phyloP scores from a whole-genome alignment of 53 echinoderm and acorn worm species.

The Zoroaster sp. region DNA sequence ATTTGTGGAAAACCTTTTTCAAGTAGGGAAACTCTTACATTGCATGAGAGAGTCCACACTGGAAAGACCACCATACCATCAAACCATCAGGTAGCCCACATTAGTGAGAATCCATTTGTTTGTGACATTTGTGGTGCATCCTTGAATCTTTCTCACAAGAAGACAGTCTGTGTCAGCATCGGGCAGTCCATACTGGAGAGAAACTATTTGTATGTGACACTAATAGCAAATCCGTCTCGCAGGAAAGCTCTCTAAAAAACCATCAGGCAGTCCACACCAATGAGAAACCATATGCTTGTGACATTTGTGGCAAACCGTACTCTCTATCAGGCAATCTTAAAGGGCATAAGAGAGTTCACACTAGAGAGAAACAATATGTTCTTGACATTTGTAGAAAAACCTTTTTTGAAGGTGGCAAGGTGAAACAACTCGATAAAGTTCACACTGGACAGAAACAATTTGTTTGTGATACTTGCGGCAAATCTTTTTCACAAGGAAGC shows the following conservation, averaged over 20 bases:
- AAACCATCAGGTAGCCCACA: background rate
- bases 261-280: background rate
- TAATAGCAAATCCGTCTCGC: background rate
- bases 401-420: background rate
- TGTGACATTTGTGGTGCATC: background rate
- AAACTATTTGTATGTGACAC: background rate
- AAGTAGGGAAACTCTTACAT: background rate
- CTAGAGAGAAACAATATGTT: background rate
- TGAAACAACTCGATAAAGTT: background rate
- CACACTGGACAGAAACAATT: background rate
- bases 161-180: too few relatives aligned
- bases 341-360: background rate
- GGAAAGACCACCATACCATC: background rate
- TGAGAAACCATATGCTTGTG: background rate
- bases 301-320: background rate
- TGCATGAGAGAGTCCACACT: background rate
- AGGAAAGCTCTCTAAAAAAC: background rate
- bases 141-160: background rate
- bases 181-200: background rate
- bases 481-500: background rate
- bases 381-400: background rate
- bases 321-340: background rate
- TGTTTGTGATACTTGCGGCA: background rate
- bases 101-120: background rate
- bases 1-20: background rate